A percentile compares a stretch with the other conserved stretches of the same genome.
Conservation (phyloP, 2,888 invertebrate species). For the Macropis europaea region DNA sequence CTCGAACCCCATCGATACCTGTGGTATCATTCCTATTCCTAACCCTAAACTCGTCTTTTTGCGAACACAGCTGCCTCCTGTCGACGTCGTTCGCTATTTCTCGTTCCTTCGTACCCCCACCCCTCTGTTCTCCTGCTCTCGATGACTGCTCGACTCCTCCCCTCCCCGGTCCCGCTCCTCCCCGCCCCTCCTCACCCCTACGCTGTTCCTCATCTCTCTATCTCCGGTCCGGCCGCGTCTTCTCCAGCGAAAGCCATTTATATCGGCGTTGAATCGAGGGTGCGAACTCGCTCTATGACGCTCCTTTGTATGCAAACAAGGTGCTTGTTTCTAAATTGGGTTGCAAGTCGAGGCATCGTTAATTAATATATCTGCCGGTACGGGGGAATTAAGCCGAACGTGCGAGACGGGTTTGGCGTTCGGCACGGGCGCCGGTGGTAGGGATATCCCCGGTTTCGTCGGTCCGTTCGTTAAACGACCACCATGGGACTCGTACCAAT, state of each 20-base stretch:
- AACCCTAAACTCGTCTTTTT: too few species aligned
- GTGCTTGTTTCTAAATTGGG: slow-evolving; percentile 72
- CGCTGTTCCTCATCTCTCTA: background rate
- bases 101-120: background rate
- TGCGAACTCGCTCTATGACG: slow-evolving; percentile 48
- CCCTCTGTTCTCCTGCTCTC: too few species aligned
- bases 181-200: background rate
- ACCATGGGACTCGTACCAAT: slow-evolving; percentile 72
- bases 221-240: background rate
- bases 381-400: slow-evolving; percentile 57
- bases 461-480: slow-evolving; percentile 62
- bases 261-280: slow-evolving; percentile 58
- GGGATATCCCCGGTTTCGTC: slow-evolving; percentile 6
- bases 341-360: slow-evolving; percentile 67
- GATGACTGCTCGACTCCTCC: too few species aligned
- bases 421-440: slow-evolving; percentile 1
- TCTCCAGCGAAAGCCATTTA: slow-evolving; percentile 42
- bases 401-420: slow-evolving; percentile 30
- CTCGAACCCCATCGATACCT: too few species aligned
- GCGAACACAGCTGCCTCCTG: too few species aligned
- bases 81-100: background rate
- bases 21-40: too few species aligned
- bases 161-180: background rate
- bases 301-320: slow-evolving; percentile 72
- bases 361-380: slow-evolving; percentile 70